These are phyloP conservation scores for Botia almorhae DNA, from an alignment of 2,797 vertebrate genomes.

Conservation along the genomic window DNA sequence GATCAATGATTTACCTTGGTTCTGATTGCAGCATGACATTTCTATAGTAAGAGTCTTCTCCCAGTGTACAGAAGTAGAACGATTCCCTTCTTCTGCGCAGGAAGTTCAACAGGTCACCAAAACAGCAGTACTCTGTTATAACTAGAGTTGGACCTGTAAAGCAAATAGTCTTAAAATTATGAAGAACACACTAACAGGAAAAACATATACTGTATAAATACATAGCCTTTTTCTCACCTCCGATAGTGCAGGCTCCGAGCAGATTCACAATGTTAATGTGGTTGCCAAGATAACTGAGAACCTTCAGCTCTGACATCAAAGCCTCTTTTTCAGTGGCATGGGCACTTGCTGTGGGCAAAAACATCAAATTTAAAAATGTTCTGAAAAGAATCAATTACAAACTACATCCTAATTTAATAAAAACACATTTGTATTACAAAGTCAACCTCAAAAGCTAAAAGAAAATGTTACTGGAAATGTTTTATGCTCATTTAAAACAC, in stretches of 20 bases:
- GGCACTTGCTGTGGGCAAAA: constrained; percentile 84
- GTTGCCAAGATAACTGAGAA: constrained; percentile 97
- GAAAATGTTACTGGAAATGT: constrained; percentile 6
- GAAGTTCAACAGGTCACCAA: constrained; percentile 97
- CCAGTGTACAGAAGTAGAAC: constrained; percentile 88
- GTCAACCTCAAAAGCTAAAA: not conserved
- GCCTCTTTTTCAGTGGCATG: constrained; percentile 96
- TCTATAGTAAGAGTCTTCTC: constrained; percentile 88
- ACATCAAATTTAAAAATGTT: not conserved
- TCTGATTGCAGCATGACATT: constrained; percentile 81
- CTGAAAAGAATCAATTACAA: not conserved
- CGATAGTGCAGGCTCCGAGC: constrained; percentile 95
- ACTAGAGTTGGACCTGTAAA: constrained; percentile 92
- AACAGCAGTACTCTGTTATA: constrained; percentile 99
- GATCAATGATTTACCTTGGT: constrained; percentile 47
- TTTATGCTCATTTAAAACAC: not conserved
- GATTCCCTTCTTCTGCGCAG: constrained; percentile 91
- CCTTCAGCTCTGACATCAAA: constrained; percentile 98
- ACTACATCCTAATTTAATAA: no score
- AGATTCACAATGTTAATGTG: constrained; percentile 99
- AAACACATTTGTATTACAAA: not conserved
- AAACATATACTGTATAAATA: no score
- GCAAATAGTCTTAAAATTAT: constrained; percentile 24
- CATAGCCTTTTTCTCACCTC: constrained; percentile 77
- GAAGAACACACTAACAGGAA: not conserved